Base-by-base conservation (phyloP, 2,888 invertebrate genomes). In the Philopedon plagiatum region DNA sequence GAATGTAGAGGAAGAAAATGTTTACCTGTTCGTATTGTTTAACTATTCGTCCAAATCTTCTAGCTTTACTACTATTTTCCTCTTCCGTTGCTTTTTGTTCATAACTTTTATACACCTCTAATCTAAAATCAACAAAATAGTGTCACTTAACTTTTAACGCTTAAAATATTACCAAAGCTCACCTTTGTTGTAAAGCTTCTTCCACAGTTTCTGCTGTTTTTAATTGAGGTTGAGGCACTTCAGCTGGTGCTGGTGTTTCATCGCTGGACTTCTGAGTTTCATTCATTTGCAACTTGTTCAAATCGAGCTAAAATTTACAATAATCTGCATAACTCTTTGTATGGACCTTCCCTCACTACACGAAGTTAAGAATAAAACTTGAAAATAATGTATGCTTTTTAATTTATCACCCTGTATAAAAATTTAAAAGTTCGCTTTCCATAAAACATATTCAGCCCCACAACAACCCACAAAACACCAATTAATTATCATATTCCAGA, bases 11-110 rank as follows among this genome's bases (percentile, higher is more conserved):
- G n/a, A n/a, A n/a, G n/a, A 34, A 54, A 26, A 32, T 26, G 37
- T 39, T 37, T 54, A 72, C 74, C 77, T 94, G 94, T 81, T 94
- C 91, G 82, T 94, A 98, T 85, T 98, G 97, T 86, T 97, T 97
- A 34, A 95, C 93, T 78, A 98, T 96, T 57, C 98, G 89, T 0
- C 94, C 95, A 89, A 96, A 93, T 62, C 97, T 89, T 65, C 98
- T 89, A 0, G 93, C 94, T 86, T 98, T 98, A 29, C 96, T 92
- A 0, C 91, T 85, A 83, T 97, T 97, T 1, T 91, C 93, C 78
- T 94, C 92, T 64, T 90, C 90, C 83, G 94, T 91, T 1, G 96
- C 95, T 68, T 91, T 89, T 19, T 91, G 88, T 85, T 93, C 93
- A 84, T 93, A 90, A 81, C 91, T 88, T 84, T 91, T 90, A 84